phyloP scores from a whole-genome alignment of 2,888 invertebrate genomes.

The Macrostomum cliftonense region DNA sequence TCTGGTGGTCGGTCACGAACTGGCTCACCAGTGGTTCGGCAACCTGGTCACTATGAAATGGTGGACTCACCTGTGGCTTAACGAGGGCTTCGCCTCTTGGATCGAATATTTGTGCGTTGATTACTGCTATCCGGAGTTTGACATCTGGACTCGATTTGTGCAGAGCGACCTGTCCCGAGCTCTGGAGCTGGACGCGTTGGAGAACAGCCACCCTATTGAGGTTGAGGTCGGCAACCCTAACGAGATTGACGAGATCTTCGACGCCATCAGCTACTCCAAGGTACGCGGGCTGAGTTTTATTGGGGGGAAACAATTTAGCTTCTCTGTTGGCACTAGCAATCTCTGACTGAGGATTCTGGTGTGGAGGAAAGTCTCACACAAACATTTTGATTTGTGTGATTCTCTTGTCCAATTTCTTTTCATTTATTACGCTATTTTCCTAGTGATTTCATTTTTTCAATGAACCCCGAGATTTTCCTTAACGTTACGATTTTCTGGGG shows the following conservation, averaged over 20 bases:
- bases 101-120: conserved; percentile 82
- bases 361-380: too few species aligned
- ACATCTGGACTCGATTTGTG: conserved; percentile 90
- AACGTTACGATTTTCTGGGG: too few species aligned
- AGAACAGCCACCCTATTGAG: conserved; percentile 86
- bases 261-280: conserved; percentile 86
- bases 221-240: conserved; percentile 72
- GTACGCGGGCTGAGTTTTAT: too few species aligned
- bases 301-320: too few species aligned
- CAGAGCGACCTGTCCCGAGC: conserved; percentile 67
- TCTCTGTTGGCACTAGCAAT: too few species aligned
- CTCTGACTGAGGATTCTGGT: too few species aligned
- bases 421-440: too few species aligned
- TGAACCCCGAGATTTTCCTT: too few species aligned
- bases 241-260: conserved; percentile 91
- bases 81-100: conserved; percentile 87
- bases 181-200: conserved; percentile 54
- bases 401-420: too few species aligned
- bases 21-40: conserved; percentile 96
- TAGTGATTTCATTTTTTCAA: too few species aligned
- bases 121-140: conserved; percentile 75
- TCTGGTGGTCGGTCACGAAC: conserved; percentile 60
- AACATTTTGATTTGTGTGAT: too few species aligned
- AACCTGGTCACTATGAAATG: conserved; percentile 74
- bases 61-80: conserved; percentile 66